Evolutionary conservation across 2,797 vertebrate genomes (phyloP), one percentile per base, ranked within the genome.

Genomic region (Fundulus diaphanus): DNA sequence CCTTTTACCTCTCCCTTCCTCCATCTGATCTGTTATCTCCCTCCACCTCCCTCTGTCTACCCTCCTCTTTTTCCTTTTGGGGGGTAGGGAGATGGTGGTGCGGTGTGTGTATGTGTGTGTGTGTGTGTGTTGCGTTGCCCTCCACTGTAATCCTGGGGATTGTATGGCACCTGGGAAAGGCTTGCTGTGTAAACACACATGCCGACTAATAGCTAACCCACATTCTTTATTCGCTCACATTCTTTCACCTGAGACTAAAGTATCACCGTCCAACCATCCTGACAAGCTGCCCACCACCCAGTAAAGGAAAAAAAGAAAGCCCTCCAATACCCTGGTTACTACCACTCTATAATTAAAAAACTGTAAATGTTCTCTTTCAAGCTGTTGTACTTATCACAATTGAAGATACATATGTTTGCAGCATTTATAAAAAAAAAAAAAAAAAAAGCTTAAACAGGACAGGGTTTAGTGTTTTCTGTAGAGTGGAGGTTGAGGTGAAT

Each of bases 111-210:
- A 24, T 35, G 6, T 22, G 12, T 29, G 2, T 76, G 73, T 78
- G 80, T 75, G 70, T 52, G 76, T 79, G 35, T 68, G 76, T 66
- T 80, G 80, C 57, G 84, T 79, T 70, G 76, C 87, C 73, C 77
- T 84, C 74, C 27, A 80, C 88, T 91, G 87, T 90, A 94, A 93
- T 94, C 91, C 87, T 27, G 77, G 84, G 89, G 93, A 92, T 93
- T 80, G 77, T 89, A 87, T 84, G 73, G 89, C 92, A 94, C 94
- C 93, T 94, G 90, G 92, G 91, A 91, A 90, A 91, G 81, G 77
- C 91, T 87, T 79, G 85, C 90, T 93, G 90, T 92, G 92, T 93
- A 95, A 92, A 94, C 84, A 91, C 89, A 85, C 83, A 89, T n/a
- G 76, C 73, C 67, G 61, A 80, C 84, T 87, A 90, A 91, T 88